Percentiles rank a stretch among this genome's conserved stretches.
Evolutionary conservation across 2,113 vertebrate genomes (phyloP).

Genomic region (Prunella himalayana): DNA sequence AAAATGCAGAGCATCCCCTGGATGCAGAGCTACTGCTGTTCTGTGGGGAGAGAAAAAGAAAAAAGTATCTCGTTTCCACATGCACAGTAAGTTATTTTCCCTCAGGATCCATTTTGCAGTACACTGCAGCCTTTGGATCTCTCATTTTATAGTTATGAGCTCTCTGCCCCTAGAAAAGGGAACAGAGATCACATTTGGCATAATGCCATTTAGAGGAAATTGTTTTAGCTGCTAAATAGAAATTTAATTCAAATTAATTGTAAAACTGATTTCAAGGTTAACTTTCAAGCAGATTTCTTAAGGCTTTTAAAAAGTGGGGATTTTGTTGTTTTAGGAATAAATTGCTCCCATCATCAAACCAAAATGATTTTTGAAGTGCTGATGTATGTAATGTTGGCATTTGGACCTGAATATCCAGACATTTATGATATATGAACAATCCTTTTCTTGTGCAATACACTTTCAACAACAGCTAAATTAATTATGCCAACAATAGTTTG

Average conservation of each 20-base stretch:
- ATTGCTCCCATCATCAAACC: neutral
- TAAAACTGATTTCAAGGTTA: neutral
- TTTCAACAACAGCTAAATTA: neutral
- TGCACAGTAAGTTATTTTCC: neutral
- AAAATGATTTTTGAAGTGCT: neutral
- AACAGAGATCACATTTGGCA: neutral
- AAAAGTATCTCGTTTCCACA: neutral
- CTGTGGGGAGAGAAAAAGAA: fast-evolving
- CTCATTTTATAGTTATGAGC: neutral
- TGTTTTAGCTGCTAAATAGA: neutral
- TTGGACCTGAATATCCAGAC: neutral
- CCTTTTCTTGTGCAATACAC: neutral
- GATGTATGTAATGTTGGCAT: neutral
- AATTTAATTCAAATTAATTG: neutral
- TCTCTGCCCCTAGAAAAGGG: neutral
- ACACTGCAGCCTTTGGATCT: neutral
- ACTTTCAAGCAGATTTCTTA: neutral
- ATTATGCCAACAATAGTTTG: neutral
- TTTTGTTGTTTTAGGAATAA: neutral
- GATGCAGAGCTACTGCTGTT: neutral
- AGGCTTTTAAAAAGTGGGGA: neutral
- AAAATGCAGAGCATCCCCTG: neutral
- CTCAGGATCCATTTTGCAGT: neutral
- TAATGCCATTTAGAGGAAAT: neutral
- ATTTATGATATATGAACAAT: neutral